Percentiles rank a stretch among this genome's conserved stretches.
These are phyloP conservation scores for crab-eating macaque (Macaca fascicularis) DNA, from an alignment of 2,113 vertebrate genomes.

Conservation along the genomic window T2T-MFA8v1.1 NC_088395.1:81353501-81354000, in stretches of 20 bases:
- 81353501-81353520: neutral
- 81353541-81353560: neutral
- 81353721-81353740: conserved; percentile 14
- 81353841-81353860: conserved; percentile 36
- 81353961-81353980: conserved; percentile 61
- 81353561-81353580: neutral
- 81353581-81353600: neutral
- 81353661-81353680: conserved; percentile 29
- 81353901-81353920: conserved; percentile 70
- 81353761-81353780: conserved; percentile 29
- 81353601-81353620: neutral
- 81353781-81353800: neutral
- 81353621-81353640: conserved; percentile 29
- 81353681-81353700: conserved; percentile 21
- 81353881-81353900: conserved; percentile 70
- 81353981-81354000: conserved; percentile 59
- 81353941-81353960: conserved; percentile 52
- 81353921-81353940: conserved; percentile 64
- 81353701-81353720: neutral
- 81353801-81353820: conserved; percentile 37
- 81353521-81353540: neutral
- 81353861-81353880: conserved; percentile 49
- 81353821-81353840: conserved; percentile 36
- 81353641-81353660: neutral
- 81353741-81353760: conserved; percentile 40